phyloP scores from a whole-genome alignment of 2,113 vertebrate species.

The Neodon shergylaensis region DNA sequence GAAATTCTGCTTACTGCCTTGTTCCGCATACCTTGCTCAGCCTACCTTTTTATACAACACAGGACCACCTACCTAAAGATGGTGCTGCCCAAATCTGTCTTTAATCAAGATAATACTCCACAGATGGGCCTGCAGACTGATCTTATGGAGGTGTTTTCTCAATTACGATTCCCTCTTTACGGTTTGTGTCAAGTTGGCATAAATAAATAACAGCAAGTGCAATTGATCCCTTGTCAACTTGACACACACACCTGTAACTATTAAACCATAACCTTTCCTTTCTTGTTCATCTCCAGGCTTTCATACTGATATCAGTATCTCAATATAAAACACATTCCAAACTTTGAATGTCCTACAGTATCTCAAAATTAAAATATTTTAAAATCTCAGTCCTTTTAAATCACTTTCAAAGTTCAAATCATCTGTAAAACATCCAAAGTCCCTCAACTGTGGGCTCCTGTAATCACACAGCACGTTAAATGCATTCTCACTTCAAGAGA shows the following conservation, averaged over 20 bases:
- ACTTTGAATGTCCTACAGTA: not conserved
- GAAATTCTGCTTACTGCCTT: not conserved
- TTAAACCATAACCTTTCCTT: not conserved
- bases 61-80: not conserved
- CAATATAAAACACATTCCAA: not conserved
- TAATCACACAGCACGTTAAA: not conserved
- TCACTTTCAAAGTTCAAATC: not conserved
- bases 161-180: not conserved
- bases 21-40: not conserved
- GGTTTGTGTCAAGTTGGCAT: not conserved
- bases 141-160: not conserved
- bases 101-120: not conserved
- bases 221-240: not conserved
- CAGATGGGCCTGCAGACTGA: not conserved
- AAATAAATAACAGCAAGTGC: not conserved
- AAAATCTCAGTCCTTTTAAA: not conserved
- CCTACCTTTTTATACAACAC: not conserved
- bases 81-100: not conserved
- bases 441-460: not conserved
- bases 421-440: not conserved
- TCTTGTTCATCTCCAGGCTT: not conserved
- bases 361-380: not conserved
- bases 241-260: not conserved
- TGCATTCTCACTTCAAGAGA: not conserved
- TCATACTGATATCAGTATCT: not conserved